Percentiles rank a stretch among this genome's conserved stretches.
These are phyloP conservation scores for Germaria angustata DNA, from an alignment of 2,888 invertebrate species.

Conservation along the genomic window DNA sequence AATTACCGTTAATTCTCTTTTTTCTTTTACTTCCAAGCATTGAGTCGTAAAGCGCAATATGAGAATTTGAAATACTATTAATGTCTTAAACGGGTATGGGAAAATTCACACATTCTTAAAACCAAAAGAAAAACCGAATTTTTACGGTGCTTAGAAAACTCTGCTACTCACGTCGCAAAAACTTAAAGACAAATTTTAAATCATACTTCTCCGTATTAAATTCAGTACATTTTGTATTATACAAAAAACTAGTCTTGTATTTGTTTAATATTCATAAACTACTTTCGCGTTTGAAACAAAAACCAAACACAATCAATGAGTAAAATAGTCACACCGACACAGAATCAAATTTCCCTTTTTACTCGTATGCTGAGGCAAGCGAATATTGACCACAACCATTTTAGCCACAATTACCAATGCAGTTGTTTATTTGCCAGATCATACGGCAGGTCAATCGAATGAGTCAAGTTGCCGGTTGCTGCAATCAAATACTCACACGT, in stretches of 20 bases:
- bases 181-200: too few relatives aligned
- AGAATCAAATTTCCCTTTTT: neutral
- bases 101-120: too few relatives aligned
- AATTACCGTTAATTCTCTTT: too few relatives aligned
- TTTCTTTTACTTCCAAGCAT: too few relatives aligned
- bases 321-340: neutral
- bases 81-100: too few relatives aligned
- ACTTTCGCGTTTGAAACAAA: neutral
- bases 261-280: constrained; percentile 44
- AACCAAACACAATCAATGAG: neutral
- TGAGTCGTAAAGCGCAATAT: too few relatives aligned
- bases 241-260: constrained; percentile 23
- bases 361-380: neutral
- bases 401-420: constrained; percentile 64
- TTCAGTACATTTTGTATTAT: neutral
- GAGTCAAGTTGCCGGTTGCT: constrained; percentile 38
- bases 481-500: constrained; percentile 7
- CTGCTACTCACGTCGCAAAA: too few relatives aligned
- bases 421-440: constrained; percentile 64
- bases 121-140: too few relatives aligned
- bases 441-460: constrained; percentile 48
- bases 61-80: too few relatives aligned
- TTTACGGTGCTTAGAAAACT: too few relatives aligned
- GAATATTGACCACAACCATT: constrained; percentile 53
- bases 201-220: neutral